Evolutionary conservation across 2,888 invertebrate genomes (phyloP).

Genomic region (Neria commutata): DNA sequence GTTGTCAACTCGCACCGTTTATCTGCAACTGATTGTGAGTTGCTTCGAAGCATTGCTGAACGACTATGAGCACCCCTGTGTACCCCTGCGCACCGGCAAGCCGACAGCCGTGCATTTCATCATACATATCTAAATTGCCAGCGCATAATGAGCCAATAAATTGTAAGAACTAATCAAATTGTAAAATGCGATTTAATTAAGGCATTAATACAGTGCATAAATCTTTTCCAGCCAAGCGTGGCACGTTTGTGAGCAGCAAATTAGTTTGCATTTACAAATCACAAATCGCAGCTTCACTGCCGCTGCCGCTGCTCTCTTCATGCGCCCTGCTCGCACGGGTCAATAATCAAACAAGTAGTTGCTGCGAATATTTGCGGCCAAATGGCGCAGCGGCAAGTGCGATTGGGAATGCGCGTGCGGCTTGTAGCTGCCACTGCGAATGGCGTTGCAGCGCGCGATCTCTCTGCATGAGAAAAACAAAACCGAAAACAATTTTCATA

Average conservation of each 20-base stretch:
- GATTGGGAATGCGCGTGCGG: too few relatives aligned
- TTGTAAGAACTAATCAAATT: not conserved
- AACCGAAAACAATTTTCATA: constrained; percentile 32
- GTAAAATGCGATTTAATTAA: constrained; percentile 51
- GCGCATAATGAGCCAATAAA: not conserved
- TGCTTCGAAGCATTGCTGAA: too few relatives aligned
- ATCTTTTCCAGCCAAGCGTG: constrained; percentile 40
- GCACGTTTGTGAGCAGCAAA: constrained; percentile 48
- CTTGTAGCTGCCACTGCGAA: too few relatives aligned
- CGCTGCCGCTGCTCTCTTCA: too few relatives aligned
- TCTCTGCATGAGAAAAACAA: constrained; percentile 23
- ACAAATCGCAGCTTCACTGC: constrained; percentile 37
- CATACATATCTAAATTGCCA: not conserved
- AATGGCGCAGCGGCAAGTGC: constrained; percentile 31
- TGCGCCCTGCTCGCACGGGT: too few relatives aligned
- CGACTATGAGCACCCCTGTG: too few relatives aligned
- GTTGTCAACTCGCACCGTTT: too few relatives aligned
- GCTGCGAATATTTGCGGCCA: constrained; percentile 12
- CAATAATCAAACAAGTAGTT: constrained; percentile 53
- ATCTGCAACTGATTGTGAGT: too few relatives aligned
- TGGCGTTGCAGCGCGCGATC: too few relatives aligned
- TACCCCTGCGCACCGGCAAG: too few relatives aligned
- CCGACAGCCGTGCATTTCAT: too few relatives aligned
- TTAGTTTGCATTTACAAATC: constrained; percentile 39
- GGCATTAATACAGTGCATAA: constrained; percentile 54